Base-by-base conservation (phyloP, 2,113 vertebrate species). In the Athene noctua region DNA sequence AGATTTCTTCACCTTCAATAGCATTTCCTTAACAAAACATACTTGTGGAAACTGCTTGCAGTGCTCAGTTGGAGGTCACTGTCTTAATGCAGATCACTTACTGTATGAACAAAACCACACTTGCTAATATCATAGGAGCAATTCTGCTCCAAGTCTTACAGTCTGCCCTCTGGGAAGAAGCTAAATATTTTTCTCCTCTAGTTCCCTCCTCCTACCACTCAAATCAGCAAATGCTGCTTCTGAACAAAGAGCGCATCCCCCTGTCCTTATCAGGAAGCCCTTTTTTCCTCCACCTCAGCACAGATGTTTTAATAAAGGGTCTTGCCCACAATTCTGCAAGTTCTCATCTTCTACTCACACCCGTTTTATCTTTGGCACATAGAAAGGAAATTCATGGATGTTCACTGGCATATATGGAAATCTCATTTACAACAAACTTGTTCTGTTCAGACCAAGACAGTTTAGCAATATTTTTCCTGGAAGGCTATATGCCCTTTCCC, bases 231-330 rank as follows among this genome's bases (percentile, higher is more conserved):
- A 12, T 0, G 17, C 13, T 49, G 47, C 26, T 65, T 17, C 11
- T 2, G 3, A 62, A 44, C 9, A 10, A 77, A 27, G 0, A 4
- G 54, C 70, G 63, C 20, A 6, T 2, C 17, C 63, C 47, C 70
- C 74, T 27, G 11, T 30, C 44, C 73, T 23, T 6, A 10, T 0
- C 6, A 58, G 19, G 36, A 51, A 79, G 22, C 11, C 2, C 30
- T 16, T 75, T n/a, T 21, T 11, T 4, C 49, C 49, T 68, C 16
- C 70, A 54, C 18, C 65, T 72, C 22, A 5, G 44, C 70, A n/a
- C 72, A 58, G 54, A 7, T 61, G 49, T 40, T 86, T 61, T 5
- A 54, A 22, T 32, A 9, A 80, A 80, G 29, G 18, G 62, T 51
- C n/a, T 44, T 75, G 19, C 36, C n/a, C 4, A 61, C 21, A 55